Percentiles rank a stretch among this genome's conserved stretches.
These are phyloP conservation scores for Andrena cerasifolii DNA, from an alignment of 1,140 invertebrate genomes.

Conservation along the genomic window DNA sequence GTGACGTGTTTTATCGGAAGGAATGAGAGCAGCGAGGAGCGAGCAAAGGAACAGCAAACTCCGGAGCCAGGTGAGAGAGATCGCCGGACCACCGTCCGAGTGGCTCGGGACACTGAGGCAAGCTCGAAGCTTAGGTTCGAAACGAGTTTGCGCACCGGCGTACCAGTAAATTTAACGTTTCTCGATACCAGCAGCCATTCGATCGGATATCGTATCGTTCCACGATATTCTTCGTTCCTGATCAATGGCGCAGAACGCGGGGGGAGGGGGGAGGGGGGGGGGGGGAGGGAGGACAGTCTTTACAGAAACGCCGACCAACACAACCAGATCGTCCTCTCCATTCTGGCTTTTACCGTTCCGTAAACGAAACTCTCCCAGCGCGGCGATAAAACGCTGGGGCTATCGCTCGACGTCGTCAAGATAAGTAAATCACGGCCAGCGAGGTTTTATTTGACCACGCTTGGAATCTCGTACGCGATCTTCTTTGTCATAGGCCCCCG, in stretches of 20 bases:
- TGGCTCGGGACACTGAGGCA: background rate
- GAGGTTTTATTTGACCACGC: background rate
- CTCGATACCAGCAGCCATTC: conserved; percentile 40
- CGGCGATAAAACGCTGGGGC: conserved; percentile 11
- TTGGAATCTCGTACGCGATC: conserved; percentile 12
- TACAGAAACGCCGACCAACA: conserved; percentile 9
- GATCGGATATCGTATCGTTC: conserved; percentile 50
- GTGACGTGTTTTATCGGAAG: background rate
- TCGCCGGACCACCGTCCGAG: conserved; percentile 31
- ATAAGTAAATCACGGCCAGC: conserved; percentile 26
- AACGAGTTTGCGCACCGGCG: conserved; percentile 28
- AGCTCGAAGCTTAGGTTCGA: conserved; percentile 38
- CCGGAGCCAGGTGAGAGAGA: conserved; percentile 18
- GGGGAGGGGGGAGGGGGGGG: too few species aligned
- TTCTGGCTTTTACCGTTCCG: conserved; percentile 18
- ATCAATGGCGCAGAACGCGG: conserved; percentile 45
- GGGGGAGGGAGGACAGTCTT: background rate
- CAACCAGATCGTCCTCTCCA: conserved; percentile 9
- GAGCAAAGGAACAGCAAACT: conserved; percentile 26
- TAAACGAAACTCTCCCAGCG: conserved; percentile 34
- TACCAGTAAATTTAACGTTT: conserved; percentile 59
- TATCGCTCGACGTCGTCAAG: conserved; percentile 15
- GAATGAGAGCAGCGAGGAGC: conserved; percentile 10
- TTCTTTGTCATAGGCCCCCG: conserved; percentile 5
- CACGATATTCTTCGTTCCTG: conserved; percentile 29